These are phyloP conservation scores for Anguilla rostrata DNA, from an alignment of 2,113 vertebrate genomes.

Conservation along the genomic window DNA sequence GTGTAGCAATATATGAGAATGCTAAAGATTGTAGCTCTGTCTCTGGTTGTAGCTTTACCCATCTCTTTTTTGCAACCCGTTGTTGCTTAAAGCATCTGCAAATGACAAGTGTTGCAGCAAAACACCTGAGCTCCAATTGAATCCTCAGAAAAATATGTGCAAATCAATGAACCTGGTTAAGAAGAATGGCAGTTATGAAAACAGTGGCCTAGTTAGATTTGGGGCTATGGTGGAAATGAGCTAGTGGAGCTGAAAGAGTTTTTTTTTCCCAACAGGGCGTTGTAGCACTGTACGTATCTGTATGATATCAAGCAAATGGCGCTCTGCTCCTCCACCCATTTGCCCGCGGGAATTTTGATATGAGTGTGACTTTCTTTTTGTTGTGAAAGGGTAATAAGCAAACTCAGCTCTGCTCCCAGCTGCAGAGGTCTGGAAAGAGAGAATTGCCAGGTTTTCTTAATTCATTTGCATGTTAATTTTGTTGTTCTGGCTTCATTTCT, in stretches of 20 bases:
- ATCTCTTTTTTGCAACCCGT: too few relatives aligned
- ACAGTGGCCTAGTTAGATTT: not conserved
- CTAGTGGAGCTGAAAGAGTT: not conserved
- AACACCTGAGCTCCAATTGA: not conserved
- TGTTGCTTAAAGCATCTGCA: too few relatives aligned
- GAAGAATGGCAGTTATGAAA: not conserved
- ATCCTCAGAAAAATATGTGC: not conserved
- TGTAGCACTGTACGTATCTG: not conserved
- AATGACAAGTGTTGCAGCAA: too few relatives aligned
- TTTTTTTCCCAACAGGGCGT: not conserved
- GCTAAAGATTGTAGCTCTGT: too few relatives aligned
- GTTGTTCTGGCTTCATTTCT: not conserved
- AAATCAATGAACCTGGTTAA: not conserved
- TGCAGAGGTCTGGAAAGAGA: not conserved
- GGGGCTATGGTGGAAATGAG: not conserved
- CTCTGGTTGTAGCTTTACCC: too few relatives aligned
- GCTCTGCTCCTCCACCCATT: not conserved
- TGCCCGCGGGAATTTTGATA: not conserved
- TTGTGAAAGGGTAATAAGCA: slow-evolving; percentile 12
- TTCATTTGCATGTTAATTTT: slow-evolving; percentile 7
- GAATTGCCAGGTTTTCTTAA: not conserved
- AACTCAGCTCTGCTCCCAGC: slow-evolving; percentile 10
- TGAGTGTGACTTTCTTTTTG: not conserved
- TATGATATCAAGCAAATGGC: not conserved
- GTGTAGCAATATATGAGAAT: not conserved